Base-by-base conservation (phyloP, 2,113 vertebrate genomes). In the Pachycephala philippinensis region DNA sequence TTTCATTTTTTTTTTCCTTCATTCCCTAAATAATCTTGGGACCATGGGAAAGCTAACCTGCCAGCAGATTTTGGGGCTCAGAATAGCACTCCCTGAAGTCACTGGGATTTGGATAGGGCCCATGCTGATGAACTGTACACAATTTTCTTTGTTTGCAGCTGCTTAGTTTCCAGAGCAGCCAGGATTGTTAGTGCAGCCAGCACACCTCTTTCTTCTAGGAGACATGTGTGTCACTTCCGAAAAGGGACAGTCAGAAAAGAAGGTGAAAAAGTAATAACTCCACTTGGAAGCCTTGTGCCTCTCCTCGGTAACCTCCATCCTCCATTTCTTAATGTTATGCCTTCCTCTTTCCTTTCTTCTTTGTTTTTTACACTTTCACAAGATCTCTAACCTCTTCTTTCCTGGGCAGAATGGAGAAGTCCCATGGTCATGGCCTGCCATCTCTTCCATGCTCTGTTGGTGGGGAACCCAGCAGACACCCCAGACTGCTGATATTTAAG, bases 371-470 rank as follows among this genome's bases (percentile, higher is more conserved):
- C 33, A 56, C 31, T 85, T 79, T 28, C 70, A 64, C 15, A 50
- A 66, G 18, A 22, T 54, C 26, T 77, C 52, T 60, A 75, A 54
- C 15, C 18, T 76, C 33, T 21, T 50, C 42, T 60, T 70, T 7
- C 1, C 5, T 47, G 31, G 35, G 20, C 39, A 50, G 40, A 37
- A 44, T 6, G 3, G 14, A 13, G 39, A 86, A 70, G 60, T 35
- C n/a, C 28, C 33, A 37, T 0, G 0, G 15, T 42, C 26, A 35
- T 6, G 4, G n/a, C 31, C 18, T 42, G 27, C 11, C 8, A 5
- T 10, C 15, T 69, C 30, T 37, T 54, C 54, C 45, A 12, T 24
- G 28, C 7, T 39, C 10, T 71, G 3, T 19, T 39, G 30, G 1
- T 42, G 24, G 12, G 23, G 19, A 93, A 64, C 49, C 49, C 45